Evolutionary conservation across 2,113 vertebrate genomes (phyloP), one percentile per base, ranked within the genome.

Genomic region (Murina feae): DNA sequence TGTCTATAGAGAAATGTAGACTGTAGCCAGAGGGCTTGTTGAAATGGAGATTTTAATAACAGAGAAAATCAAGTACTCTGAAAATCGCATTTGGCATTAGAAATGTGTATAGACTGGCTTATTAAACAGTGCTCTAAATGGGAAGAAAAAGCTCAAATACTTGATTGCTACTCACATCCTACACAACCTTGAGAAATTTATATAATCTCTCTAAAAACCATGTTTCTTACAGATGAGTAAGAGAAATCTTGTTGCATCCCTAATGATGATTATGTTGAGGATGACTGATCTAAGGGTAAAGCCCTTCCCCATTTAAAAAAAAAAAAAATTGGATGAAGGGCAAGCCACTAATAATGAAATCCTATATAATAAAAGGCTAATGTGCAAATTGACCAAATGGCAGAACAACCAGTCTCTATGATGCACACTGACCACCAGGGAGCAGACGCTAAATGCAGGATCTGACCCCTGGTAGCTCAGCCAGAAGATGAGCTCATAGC

Each of bases 31-130:
- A 93, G 44, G 78, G 66, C 63, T 90, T 89, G 44, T 84, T 71
- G 85, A 94, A 93, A 91, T 32, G 30, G 51, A 89, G 30, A 49
- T 91, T 95, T 95, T 88, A 96, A 91, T 92, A 96, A 94, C 35
- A 95, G 20, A 90, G 81, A 90, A 92, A 95, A 95, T 90, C 82
- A 90, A 95, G 86, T 68, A 76, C 23, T 94, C 74, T 85, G 78
- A 91, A 94, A 92, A 95, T 89, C 39, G 5, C 88, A 92, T 95
- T 96, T 90, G 68, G 51, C 55, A 89, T 96, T 83, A 88, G 84
- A 90, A 95, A 88, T 95, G 53, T 65, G 39, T 91, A 7, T 37
- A 76, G 18, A 49, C 25, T 78, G 4, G 58, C 74, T 91, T 92
- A 91, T 81, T 74, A 88, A 89, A 95, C 12, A 79, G 35, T 32